These are phyloP conservation scores for Drosophila paranaensis DNA, from an alignment of 2,888 invertebrate genomes.

Conservation along the genomic window DNA sequence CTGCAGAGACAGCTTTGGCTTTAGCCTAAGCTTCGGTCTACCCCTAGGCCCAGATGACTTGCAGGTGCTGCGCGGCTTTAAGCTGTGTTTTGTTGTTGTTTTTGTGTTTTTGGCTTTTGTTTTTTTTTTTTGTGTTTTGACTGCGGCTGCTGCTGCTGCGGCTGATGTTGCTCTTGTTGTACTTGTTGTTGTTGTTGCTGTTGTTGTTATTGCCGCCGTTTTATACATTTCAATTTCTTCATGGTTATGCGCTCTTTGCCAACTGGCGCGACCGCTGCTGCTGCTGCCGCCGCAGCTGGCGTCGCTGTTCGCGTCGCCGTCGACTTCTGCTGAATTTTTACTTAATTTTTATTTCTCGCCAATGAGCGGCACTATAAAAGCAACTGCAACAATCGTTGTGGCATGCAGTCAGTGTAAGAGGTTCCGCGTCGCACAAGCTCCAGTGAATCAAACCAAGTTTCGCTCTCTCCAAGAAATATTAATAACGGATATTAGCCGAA, in stretches of 20 bases:
- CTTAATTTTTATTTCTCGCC: constrained; percentile 79
- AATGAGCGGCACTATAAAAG: constrained; percentile 83
- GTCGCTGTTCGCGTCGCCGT: constrained; percentile 14
- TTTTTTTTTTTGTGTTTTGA: constrained; percentile 37
- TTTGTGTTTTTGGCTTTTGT: constrained; percentile 27
- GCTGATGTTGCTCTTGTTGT: constrained; percentile 28
- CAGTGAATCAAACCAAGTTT: constrained; percentile 33
- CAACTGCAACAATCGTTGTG: constrained; percentile 82
- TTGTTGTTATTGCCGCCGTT: constrained; percentile 43
- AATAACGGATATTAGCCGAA: constrained; percentile 52
- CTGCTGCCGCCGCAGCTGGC: constrained; percentile 18
- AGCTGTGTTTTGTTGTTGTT: constrained; percentile 24
- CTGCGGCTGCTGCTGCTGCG: constrained; percentile 54
- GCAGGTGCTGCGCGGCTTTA: constrained; percentile 56
- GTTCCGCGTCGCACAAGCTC: constrained; percentile 82
- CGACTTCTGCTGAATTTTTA: constrained; percentile 65
- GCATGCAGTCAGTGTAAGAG: constrained; percentile 84
- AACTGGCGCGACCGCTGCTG: constrained; percentile 53
- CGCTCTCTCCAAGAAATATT: constrained; percentile 11
- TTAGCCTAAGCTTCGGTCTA: constrained; percentile 47
- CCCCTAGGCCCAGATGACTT: constrained; percentile 71
- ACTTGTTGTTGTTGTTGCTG: constrained; percentile 33
- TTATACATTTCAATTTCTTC: constrained; percentile 79
- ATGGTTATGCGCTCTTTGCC: constrained; percentile 80
- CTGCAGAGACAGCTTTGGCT: constrained; percentile 23